Evolutionary conservation across 2,797 vertebrate species (phyloP), one percentile per base, ranked within the genome.

Genomic region (Anabas testudineus): DNA sequence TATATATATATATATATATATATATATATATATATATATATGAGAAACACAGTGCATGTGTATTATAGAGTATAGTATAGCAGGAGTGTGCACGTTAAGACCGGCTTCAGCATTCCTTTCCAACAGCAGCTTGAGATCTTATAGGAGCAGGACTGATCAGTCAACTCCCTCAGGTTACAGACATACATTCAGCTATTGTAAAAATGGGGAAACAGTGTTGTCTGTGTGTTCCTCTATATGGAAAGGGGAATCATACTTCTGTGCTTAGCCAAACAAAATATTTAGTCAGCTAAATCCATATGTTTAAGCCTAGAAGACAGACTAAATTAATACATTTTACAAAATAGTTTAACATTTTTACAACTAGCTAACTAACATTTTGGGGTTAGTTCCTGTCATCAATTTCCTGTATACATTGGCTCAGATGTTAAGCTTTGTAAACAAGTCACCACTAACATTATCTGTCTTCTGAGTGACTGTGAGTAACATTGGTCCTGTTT

Each of bases 81-180:
- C 0, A 43, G 18, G 21, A 3, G 48, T 4, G 39, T 64, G 71
- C 88, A 88, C 72, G 88, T 81, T 10, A 59, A 78, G 78, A 75
- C 88, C 14, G n/a, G 88, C 80, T 52, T 71, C 71, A 66, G 57
- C 80, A 85, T 90, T 87, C 81, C 79, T 75, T 48, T 4, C 30
- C 64, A 60, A 77, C 67, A 64, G 63, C 52, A 51, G 71, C 24
- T 1, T 43, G 30, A 10, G 37, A 45, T 65, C 28, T 22, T 26
- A 28, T 28, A 19, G 39, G 36, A 49, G 22, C 26, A 28, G 37
- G 18, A 24, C 48, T 4, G 21, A 69, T 67, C 22, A 21, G 24
- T 4, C 16, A 22, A 21, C 55, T 37, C 46, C 53, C 21, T 57
- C 32, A 41, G 48, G 28, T 54, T 54, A 13, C 39, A 70, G 14